These are phyloP conservation scores for Philaethria dido DNA, from an alignment of 2,888 invertebrate genomes.

Conservation along the genomic window DNA sequence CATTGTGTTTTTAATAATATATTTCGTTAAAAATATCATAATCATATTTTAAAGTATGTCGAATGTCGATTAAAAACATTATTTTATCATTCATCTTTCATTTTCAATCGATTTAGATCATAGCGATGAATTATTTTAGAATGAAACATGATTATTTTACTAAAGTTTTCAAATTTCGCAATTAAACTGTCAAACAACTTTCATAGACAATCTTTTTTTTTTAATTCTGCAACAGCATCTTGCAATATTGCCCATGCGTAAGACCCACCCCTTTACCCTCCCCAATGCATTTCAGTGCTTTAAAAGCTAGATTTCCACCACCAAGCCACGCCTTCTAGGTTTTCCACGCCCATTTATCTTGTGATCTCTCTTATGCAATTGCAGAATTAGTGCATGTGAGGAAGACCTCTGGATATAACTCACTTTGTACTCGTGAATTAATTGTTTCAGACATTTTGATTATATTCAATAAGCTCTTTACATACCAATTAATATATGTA, in stretches of 20 bases:
- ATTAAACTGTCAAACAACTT: neutral
- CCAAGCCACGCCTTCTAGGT: conserved; percentile 1
- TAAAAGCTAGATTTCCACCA: neutral
- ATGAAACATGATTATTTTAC: neutral
- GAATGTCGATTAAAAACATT: no score
- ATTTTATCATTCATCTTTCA: no score
- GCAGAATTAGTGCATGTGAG: neutral
- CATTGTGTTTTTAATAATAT: no score
- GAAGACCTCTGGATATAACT: conserved; percentile 2
- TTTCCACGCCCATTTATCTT: conserved; percentile 18
- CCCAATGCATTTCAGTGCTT: neutral
- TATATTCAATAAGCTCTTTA: neutral
- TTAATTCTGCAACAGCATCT: neutral
- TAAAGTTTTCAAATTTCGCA: neutral
- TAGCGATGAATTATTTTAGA: no score
- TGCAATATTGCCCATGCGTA: neutral
- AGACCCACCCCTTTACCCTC: neutral
- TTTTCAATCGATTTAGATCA: no score
- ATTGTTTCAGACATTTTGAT: neutral
- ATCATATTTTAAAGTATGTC: no score
- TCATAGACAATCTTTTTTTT: conserved; percentile 17
- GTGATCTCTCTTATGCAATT: conserved; percentile 5
- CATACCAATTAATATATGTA: no score
- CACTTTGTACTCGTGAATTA: neutral
- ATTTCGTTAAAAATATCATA: no score